These are phyloP conservation scores for Scaeva pyrastri DNA, from an alignment of 2,888 invertebrate genomes.

Conservation along the genomic window DNA sequence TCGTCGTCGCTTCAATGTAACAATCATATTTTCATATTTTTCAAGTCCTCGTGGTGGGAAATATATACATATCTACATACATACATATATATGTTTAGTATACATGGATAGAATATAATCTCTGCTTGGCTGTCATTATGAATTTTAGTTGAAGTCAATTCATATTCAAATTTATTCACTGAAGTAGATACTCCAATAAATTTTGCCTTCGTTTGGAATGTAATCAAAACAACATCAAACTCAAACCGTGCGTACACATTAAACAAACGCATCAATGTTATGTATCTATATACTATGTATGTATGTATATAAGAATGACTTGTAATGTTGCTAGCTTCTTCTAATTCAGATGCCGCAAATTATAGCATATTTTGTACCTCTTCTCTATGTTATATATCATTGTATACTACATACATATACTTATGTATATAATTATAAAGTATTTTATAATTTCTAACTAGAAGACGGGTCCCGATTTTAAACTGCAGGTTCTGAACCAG, in stretches of 20 bases:
- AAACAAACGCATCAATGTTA: slow-evolving; percentile 3
- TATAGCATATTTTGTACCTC: too few relatives aligned
- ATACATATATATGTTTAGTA: background rate
- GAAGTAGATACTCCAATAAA: slow-evolving; percentile 71
- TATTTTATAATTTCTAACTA: too few relatives aligned
- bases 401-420: too few relatives aligned
- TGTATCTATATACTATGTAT: too few relatives aligned
- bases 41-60: background rate
- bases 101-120: slow-evolving; percentile 49
- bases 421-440: too few relatives aligned
- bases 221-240: slow-evolving; percentile 69
- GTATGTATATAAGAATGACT: background rate
- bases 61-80: too few relatives aligned
- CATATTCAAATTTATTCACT: slow-evolving; percentile 72
- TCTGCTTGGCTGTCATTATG: slow-evolving; percentile 62
- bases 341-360: too few relatives aligned
- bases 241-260: slow-evolving; percentile 50
- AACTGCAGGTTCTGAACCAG: too few relatives aligned
- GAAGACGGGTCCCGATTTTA: too few relatives aligned
- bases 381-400: too few relatives aligned
- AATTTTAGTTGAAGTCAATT: slow-evolving; percentile 68
- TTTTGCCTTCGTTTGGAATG: slow-evolving; percentile 58
- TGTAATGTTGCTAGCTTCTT: background rate
- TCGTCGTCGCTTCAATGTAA: slow-evolving; percentile 12
- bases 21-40: slow-evolving; percentile 23